A percentile compares a stretch with the other conserved stretches of the same genome.
phyloP scores from a whole-genome alignment of 2,113 vertebrate species.

The Accipiter virgatus region DNA sequence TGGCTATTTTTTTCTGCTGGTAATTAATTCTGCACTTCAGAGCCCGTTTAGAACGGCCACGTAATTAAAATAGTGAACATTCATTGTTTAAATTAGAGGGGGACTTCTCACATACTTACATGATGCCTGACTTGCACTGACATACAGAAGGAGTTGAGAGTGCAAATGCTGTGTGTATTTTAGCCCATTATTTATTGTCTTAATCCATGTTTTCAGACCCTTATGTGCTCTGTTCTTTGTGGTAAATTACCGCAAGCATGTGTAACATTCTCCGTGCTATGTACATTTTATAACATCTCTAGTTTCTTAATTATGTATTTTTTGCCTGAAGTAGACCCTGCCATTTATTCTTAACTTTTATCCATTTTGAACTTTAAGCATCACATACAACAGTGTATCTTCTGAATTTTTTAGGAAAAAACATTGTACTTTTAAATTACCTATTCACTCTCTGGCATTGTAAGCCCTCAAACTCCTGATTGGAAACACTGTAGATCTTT shows the following conservation, averaged over 20 bases:
- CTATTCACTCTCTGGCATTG: not conserved
- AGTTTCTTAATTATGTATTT: not conserved
- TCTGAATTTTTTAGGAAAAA: not conserved
- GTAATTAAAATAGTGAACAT: not conserved
- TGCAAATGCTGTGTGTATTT: not conserved
- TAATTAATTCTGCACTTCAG: not conserved
- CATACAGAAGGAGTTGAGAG: not conserved
- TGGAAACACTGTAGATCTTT: not conserved
- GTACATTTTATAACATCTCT: not conserved
- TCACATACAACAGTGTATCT: not conserved
- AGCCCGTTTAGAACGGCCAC: not conserved
- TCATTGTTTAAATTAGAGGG: not conserved
- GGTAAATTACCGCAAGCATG: not conserved
- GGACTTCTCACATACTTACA: not conserved
- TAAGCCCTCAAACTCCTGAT: not conserved
- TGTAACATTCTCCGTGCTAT: not conserved
- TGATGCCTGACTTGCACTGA: not conserved
- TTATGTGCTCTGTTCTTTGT: not conserved
- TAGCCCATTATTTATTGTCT: not conserved
- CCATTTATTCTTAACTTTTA: not conserved
- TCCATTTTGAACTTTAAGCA: not conserved
- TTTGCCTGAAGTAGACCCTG: not conserved
- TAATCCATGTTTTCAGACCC: not conserved
- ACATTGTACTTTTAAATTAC: not conserved
- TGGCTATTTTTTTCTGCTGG: not conserved